Evolutionary conservation across 1,140 invertebrate species (phyloP), one percentile per base, ranked within the genome.

Genomic region (Hycleus cichorii): DNA sequence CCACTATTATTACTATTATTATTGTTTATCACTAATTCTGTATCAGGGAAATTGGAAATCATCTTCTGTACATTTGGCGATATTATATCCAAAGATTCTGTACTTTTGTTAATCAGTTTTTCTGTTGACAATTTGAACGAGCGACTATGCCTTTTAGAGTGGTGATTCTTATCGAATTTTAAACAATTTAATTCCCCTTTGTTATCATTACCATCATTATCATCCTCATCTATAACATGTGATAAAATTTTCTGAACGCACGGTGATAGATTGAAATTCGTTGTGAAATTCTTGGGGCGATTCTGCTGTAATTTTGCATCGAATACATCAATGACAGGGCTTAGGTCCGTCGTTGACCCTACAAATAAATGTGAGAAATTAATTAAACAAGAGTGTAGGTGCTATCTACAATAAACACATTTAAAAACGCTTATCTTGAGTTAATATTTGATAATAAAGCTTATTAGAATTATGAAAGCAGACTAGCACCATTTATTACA

Each of bases 61-160:
- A 82, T 81, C 60, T 80, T 74, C 67, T 80, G 80, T 18, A 82
- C 79, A 58, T 79, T 79, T 26, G 80, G 77, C 3, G 79, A 81
- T 26, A 73, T 69, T 39, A 69, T 68, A 8, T 72, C 72, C 50
- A 72, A 57, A 44, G 49, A 65, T 49, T 72, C 71, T 55, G 60
- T 69, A 60, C 67, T 72, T 26, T 65, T 67, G 45, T 69, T 66
- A 46, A 64, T 5, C 10, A 18, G 38, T 44, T 63, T 65, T 39
- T 69, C 64, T 1, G 60, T 53, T 11, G 61, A 57, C 24, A 32
- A 32, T 32, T 32, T 32, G 4, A 32, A 5, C 1, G 32, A 32
- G 7, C 32, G 32, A 32, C 32, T 32, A 32, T 32, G 32, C 7
- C 32, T 32, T 32, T 32, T 32, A 4, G 7, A 7, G 7, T 32